Evolutionary conservation across 2,797 vertebrate genomes (phyloP).

Genomic region (Lepus townsendii): DNA sequence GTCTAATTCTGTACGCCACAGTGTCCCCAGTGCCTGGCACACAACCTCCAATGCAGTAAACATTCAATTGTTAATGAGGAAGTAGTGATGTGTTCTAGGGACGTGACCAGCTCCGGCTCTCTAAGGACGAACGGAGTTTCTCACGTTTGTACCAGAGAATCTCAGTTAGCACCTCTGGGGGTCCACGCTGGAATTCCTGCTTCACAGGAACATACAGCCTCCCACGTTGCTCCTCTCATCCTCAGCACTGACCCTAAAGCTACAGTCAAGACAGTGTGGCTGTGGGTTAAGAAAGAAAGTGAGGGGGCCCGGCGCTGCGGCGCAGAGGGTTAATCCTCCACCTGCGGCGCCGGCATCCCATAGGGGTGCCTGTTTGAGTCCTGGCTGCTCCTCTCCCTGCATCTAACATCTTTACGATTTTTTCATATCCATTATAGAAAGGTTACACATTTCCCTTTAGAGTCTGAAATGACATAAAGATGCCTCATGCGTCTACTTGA

Average conservation of each 20-base stretch:
- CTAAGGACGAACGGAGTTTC: background rate
- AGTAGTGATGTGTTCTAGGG: background rate
- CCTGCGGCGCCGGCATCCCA: no score
- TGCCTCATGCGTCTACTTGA: background rate
- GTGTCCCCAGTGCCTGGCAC: background rate
- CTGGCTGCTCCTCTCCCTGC: background rate
- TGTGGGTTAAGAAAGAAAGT: background rate
- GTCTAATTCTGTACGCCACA: background rate
- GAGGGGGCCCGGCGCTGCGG: no score
- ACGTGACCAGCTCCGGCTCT: no score
- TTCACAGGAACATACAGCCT: background rate
- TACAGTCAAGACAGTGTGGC: background rate
- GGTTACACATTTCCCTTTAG: constrained; percentile 2
- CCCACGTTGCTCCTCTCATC: background rate
- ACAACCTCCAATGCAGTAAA: background rate
- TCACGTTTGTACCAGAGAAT: background rate
- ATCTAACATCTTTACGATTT: background rate
- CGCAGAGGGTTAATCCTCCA: no score
- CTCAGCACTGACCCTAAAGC: background rate
- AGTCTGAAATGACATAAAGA: background rate
- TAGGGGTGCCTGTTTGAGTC: no score
- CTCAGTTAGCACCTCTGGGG: background rate
- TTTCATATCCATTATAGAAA: background rate
- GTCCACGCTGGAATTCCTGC: background rate
- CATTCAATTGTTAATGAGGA: background rate